phyloP scores from a whole-genome alignment of 1,140 invertebrate genomes.

The Melanaphis sacchari region DNA sequence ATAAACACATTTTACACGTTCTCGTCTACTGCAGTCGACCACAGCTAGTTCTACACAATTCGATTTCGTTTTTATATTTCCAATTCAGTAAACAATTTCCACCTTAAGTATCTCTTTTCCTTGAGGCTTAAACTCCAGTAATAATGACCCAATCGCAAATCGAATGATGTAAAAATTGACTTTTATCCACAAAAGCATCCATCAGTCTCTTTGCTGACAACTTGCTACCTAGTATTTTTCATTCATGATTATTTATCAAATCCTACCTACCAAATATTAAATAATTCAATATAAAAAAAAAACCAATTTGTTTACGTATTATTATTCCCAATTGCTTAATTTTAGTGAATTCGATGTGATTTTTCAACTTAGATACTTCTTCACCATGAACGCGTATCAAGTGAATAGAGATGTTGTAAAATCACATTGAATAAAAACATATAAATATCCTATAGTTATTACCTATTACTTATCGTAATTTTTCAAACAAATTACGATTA shows the following conservation, averaged over 20 bases:
- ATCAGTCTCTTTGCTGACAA: not conserved
- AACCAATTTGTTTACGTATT: not conserved
- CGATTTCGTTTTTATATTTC: constrained; percentile 8
- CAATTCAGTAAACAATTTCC: constrained; percentile 19
- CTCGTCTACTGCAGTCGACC: not conserved
- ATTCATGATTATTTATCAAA: not conserved
- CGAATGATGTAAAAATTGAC: constrained; percentile 18
- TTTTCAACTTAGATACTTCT: not conserved
- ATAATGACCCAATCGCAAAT: not conserved
- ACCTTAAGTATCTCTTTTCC: not conserved
- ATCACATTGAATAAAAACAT: not conserved
- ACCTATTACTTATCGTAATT: too few relatives aligned
- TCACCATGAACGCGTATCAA: not conserved
- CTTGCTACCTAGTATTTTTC: not conserved
- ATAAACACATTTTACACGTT: constrained; percentile 21
- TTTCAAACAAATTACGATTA: too few relatives aligned
- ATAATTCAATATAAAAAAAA: not conserved
- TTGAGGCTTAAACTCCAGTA: not conserved
- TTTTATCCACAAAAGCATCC: constrained; percentile 17
- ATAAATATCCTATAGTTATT: too few relatives aligned
- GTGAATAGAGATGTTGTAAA: not conserved
- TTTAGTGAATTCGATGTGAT: not conserved
- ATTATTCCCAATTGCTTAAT: not conserved
- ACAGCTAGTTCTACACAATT: not conserved
- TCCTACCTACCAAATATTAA: not conserved